phyloP scores from a whole-genome alignment of 2,888 invertebrate species.

The Furcula furcula region DNA sequence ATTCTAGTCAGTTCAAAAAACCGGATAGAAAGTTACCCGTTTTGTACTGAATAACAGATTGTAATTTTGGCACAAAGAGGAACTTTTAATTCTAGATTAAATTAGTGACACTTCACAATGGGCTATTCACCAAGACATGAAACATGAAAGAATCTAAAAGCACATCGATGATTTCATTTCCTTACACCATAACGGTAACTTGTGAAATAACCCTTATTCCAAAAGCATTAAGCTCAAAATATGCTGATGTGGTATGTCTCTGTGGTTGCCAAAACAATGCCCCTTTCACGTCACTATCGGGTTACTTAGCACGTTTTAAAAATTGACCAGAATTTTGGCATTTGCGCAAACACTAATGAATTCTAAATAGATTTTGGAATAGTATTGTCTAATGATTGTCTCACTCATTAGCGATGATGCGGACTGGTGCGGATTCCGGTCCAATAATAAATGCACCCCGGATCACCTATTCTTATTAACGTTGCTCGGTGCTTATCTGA shows the following conservation, averaged over 20 bases:
- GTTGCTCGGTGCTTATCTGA: no score
- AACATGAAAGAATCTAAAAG: constrained; percentile 5
- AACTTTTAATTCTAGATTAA: background rate
- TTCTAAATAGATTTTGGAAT: constrained; percentile 15
- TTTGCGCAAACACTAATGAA: constrained; percentile 11
- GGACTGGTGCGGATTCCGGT: no score
- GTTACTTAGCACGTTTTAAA: constrained; percentile 17
- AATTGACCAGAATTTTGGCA: constrained; percentile 22
- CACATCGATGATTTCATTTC: constrained; percentile 12
- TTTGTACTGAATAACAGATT: no score
- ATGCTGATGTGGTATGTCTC: background rate
- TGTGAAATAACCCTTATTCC: constrained; percentile 1
- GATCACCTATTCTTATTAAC: no score
- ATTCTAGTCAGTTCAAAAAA: no score
- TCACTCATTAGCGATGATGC: background rate
- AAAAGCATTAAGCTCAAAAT: constrained; percentile 5
- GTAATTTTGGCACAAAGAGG: background rate
- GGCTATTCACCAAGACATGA: constrained; percentile 1
- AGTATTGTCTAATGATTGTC: background rate
- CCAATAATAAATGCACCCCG: no score
- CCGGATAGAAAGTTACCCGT: no score
- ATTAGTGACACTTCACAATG: no score
- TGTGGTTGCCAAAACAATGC: constrained; percentile 21
- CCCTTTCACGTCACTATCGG: constrained; percentile 8
- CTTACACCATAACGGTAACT: background rate